Percentiles rank a stretch among this genome's conserved stretches.
Conservation (phyloP, 2,797 vertebrate species). For the Urocyon cinereoargenteus region DNA sequence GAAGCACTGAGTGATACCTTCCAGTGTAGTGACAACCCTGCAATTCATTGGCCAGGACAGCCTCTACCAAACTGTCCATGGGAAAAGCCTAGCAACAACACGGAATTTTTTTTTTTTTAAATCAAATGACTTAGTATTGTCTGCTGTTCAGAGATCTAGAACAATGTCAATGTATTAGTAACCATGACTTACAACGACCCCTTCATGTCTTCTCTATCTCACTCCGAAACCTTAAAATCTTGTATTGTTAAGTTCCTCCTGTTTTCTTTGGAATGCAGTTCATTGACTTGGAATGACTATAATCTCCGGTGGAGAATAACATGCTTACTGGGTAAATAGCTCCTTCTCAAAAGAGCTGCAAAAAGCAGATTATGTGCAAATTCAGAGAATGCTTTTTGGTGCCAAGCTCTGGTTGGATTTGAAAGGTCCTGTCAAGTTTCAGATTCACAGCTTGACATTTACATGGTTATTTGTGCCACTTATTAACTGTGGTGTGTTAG, state of each 20-base stretch:
- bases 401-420: conserved; percentile 73
- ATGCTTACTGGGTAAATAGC: conserved; percentile 82
- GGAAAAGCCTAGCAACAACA: background rate
- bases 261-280: conserved; percentile 86
- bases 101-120: background rate
- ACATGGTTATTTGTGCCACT: conserved; percentile 76
- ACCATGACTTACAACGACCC: conserved; percentile 79
- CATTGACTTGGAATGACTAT: conserved; percentile 85
- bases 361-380: conserved; percentile 82
- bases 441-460: conserved; percentile 66
- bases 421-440: conserved; percentile 70
- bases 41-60: background rate
- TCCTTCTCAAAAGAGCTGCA: conserved; percentile 82
- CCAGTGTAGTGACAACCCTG: background rate
- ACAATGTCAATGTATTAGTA: conserved; percentile 3
- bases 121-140: background rate
- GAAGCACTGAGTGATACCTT: too few relatives aligned
- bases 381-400: conserved; percentile 79
- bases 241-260: conserved; percentile 80
- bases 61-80: background rate
- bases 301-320: conserved; percentile 86
- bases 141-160: background rate
- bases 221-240: conserved; percentile 68
- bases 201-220: conserved; percentile 71
- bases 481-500: conserved; percentile 78